Base-by-base conservation (phyloP, 2,113 vertebrate species). In the Malurus elegans region DNA sequence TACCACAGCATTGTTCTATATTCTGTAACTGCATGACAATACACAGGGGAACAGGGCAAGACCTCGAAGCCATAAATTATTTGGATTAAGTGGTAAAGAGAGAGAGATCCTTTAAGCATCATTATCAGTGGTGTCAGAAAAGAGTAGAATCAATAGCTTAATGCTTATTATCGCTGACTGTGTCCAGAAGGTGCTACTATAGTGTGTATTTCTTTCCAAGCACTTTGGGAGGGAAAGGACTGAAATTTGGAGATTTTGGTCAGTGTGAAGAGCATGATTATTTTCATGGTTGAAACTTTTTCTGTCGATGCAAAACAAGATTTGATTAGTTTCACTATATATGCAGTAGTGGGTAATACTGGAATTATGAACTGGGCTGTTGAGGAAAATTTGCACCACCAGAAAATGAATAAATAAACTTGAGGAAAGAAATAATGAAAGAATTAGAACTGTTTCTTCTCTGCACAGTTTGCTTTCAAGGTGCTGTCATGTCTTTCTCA, bases 391-490 rank as follows among this genome's bases (percentile, higher is more conserved):
- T 79, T 73, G 28, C 21, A 28, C 25, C 23, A 75, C 34, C 36
- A 57, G 69, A 82, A 88, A 93, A 94, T 21, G 14, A 78, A 92
- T 66, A 92, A 73, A 78, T 47, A 90, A 72, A 85, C 67, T 54
- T 88, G 79, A 96, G 76, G 60, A 69, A 56, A 80, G 64, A 89
- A 56, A 32, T 62, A 87, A 79, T 23, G 38, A 58, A 66, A 92
- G 70, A 51, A 79, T 45, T 23, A 31, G 54, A 94, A 79, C 75
- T 60, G 72, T 93, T 96, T 78, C 86, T 94, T 44, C 38, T 96
- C 71, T 80, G 42, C 64, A 56, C 24, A 40, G 56, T 72, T 71
- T 36, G 65, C 66, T 84, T 70, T 84, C 66, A 92, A 69, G 83
- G 67, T 87, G 70, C 34, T 79, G 56, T 72, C 45, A 38, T 86